Conservation (phyloP, 2,113 vertebrate genomes). For the Litocranius walleri region DNA sequence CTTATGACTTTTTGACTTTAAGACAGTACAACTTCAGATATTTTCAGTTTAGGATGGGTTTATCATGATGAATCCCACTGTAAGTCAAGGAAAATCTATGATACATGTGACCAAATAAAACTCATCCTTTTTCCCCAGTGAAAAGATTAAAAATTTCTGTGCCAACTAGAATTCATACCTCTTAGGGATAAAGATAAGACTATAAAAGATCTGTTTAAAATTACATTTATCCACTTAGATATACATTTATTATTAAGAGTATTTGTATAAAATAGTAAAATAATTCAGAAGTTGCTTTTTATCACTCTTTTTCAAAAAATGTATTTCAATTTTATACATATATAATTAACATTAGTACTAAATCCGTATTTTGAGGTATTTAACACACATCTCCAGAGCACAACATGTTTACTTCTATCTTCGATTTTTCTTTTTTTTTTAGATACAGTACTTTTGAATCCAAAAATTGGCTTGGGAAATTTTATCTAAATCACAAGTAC, state of each 20-base stretch:
- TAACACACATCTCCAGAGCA: neutral
- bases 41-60: neutral
- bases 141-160: neutral
- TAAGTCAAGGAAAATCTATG: neutral
- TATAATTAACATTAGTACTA: neutral
- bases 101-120: slow-evolving; percentile 12
- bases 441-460: neutral
- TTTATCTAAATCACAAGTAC: neutral
- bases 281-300: slow-evolving; percentile 9
- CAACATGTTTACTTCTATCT: slow-evolving; percentile 9
- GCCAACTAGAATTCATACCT: neutral
- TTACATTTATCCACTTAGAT: slow-evolving; percentile 4
- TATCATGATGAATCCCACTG: neutral
- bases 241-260: neutral
- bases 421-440: neutral
- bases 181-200: neutral
- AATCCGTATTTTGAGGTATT: neutral
- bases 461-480: neutral
- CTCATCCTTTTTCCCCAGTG: neutral
- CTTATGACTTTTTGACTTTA: neutral
- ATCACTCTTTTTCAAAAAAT: slow-evolving; percentile 1
- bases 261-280: neutral
- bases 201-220: neutral
- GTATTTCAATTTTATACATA: neutral
- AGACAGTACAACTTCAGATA: too few relatives aligned